Evolutionary conservation across 2,888 invertebrate genomes (phyloP).

Genomic region (Disparrhopalites patrizii): DNA sequence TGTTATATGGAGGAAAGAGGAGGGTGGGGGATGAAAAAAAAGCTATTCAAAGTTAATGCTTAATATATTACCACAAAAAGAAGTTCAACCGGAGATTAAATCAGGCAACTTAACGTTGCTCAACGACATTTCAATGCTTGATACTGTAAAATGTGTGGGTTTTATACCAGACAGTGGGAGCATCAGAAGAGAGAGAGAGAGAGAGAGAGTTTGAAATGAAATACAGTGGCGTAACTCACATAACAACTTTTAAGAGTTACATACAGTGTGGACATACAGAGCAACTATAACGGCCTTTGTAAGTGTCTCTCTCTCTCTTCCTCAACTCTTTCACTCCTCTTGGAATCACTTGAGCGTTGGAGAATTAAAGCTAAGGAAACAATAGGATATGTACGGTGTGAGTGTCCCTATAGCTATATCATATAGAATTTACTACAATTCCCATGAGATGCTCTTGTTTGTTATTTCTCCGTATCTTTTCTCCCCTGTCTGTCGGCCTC

Average conservation of each 20-base stretch:
- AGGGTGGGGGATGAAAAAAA: no score
- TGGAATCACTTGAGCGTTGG: constrained; percentile 30
- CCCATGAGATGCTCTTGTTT: not conserved
- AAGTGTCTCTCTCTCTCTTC: constrained; percentile 10
- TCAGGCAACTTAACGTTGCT: constrained; percentile 31
- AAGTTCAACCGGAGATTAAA: constrained; percentile 32
- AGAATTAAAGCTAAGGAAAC: constrained; percentile 36
- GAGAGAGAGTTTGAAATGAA: constrained; percentile 8
- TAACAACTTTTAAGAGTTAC: constrained; percentile 17
- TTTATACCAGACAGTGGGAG: not conserved
- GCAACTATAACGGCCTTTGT: constrained; percentile 33
- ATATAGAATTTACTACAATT: not conserved
- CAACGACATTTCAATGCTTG: constrained; percentile 15
- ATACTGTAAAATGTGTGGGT: constrained; percentile 24
- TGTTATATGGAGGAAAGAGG: no score
- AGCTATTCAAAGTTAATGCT: constrained; percentile 20
- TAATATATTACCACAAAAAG: constrained; percentile 25
- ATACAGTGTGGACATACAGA: constrained; percentile 8
- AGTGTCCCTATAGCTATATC: not conserved
- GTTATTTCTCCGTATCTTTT: not conserved
- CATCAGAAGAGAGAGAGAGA: not conserved
- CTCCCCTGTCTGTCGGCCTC: not conserved
- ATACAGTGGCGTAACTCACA: constrained; percentile 22
- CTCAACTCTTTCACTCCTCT: constrained; percentile 5
- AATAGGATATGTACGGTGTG: constrained; percentile 24